phyloP scores from a whole-genome alignment of 1,140 invertebrate species.

The Drosophila punjabiensis region DNA sequence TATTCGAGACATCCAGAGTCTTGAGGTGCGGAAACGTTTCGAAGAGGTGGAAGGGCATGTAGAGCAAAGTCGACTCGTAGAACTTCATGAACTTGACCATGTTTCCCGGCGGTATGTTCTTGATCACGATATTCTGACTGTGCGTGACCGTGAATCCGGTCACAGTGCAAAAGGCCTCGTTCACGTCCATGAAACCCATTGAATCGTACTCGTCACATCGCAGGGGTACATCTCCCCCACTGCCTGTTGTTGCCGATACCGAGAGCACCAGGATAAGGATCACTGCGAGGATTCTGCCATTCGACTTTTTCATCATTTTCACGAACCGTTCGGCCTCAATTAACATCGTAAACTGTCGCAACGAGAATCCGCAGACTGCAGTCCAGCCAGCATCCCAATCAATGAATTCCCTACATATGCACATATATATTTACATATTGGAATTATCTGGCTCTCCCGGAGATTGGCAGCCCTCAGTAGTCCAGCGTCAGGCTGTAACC shows the following conservation, averaged over 20 bases:
- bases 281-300: not conserved
- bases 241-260: not conserved
- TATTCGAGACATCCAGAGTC: slow-evolving; percentile 76
- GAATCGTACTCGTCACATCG: slow-evolving; percentile 79
- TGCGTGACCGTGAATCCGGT: slow-evolving; percentile 76
- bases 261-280: slow-evolving; percentile 27
- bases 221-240: slow-evolving; percentile 64
- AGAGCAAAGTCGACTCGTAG: slow-evolving; percentile 77
- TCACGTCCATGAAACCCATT: slow-evolving; percentile 59
- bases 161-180: slow-evolving; percentile 78
- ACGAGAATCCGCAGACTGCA: slow-evolving; percentile 30
- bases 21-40: slow-evolving; percentile 70
- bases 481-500: slow-evolving; percentile 11
- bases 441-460: slow-evolving; percentile 9
- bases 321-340: slow-evolving; percentile 26
- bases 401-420: not conserved
- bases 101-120: slow-evolving; percentile 63
- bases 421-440: slow-evolving; percentile 1
- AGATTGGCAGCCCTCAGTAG: slow-evolving; percentile 30
- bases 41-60: slow-evolving; percentile 79
- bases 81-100: slow-evolving; percentile 84
- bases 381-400: slow-evolving; percentile 15
- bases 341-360: slow-evolving; percentile 30
- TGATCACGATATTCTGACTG: slow-evolving; percentile 76
- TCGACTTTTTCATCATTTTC: slow-evolving; percentile 35